Evolutionary conservation across 2,888 invertebrate species (phyloP).

Genomic region (Nudaria mundana): DNA sequence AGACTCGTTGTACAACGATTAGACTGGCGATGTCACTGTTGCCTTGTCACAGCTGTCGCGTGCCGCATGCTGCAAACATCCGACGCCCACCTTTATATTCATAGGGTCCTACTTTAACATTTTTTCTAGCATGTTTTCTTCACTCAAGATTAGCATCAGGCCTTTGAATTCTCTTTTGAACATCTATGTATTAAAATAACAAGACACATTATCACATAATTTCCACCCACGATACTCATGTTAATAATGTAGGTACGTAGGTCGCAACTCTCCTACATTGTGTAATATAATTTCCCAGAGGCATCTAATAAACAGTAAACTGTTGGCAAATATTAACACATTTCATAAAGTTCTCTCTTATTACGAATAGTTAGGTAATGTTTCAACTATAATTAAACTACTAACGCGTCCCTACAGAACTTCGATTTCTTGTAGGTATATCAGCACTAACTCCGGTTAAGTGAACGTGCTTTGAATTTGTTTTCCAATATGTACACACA

Average conservation of each 20-base stretch:
- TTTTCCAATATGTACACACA: too few relatives aligned
- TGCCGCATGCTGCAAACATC: too few relatives aligned
- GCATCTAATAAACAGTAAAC: constrained; percentile 33
- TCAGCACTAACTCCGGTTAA: constrained; percentile 2
- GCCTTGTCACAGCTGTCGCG: too few relatives aligned
- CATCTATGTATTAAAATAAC: too few relatives aligned
- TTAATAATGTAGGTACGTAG: constrained; percentile 14
- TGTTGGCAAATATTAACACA: constrained; percentile 33
- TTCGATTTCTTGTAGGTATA: constrained; percentile 8
- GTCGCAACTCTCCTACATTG: constrained; percentile 21
- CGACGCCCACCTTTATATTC: too few relatives aligned
- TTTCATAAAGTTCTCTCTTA: constrained; percentile 36
- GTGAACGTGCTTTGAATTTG: constrained; percentile 5
- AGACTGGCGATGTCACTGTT: too few relatives aligned
- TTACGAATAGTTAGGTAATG: constrained; percentile 35
- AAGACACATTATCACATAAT: constrained; percentile 4
- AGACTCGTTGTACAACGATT: too few relatives aligned
- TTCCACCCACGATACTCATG: constrained; percentile 26
- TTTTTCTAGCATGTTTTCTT: too few relatives aligned
- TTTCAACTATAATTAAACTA: constrained; percentile 26
- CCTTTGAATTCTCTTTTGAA: too few relatives aligned
- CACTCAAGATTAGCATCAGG: too few relatives aligned
- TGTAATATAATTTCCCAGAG: constrained; percentile 39
- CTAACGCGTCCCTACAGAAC: constrained; percentile 9
- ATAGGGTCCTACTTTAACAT: too few relatives aligned